These are phyloP conservation scores for Amblyopsis rosae DNA, from an alignment of 2,113 vertebrate species.

Conservation along the genomic window DNA sequence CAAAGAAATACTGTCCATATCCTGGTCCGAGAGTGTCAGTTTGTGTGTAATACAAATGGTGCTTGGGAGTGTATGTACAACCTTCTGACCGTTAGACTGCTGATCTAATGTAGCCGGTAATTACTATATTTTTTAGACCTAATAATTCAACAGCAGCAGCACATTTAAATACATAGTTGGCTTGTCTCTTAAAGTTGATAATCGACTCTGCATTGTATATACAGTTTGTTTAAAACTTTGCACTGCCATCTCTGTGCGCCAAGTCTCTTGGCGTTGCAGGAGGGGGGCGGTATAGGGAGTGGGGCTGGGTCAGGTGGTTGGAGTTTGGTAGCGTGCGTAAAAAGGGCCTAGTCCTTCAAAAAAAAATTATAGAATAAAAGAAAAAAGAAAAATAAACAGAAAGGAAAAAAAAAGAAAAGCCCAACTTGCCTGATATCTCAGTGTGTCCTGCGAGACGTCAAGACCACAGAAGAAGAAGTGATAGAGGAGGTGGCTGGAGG, in stretches of 20 bases:
- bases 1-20: slow-evolving; percentile 83
- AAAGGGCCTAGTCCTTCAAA: slow-evolving; percentile 45
- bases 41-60: slow-evolving; percentile 95
- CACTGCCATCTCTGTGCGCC: slow-evolving; percentile 55
- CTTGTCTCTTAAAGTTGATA: slow-evolving; percentile 91
- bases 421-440: slow-evolving; percentile 22
- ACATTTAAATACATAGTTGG: slow-evolving; percentile 87
- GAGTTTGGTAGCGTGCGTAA: slow-evolving; percentile 43
- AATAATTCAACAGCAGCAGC: slow-evolving; percentile 92
- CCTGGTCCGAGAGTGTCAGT: slow-evolving; percentile 85
- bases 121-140: slow-evolving; percentile 67
- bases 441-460: slow-evolving; percentile 50
- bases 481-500: slow-evolving; percentile 19
- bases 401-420: slow-evolving; percentile 30
- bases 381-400: neutral
- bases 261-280: slow-evolving; percentile 58
- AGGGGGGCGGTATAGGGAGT: slow-evolving; percentile 34
- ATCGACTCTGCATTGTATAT: slow-evolving; percentile 95
- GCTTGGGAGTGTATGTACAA: slow-evolving; percentile 96
- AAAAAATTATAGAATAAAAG: slow-evolving; percentile 42
- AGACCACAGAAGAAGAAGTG: slow-evolving; percentile 23
- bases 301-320: slow-evolving; percentile 14
- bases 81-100: slow-evolving; percentile 82
- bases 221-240: slow-evolving; percentile 83
- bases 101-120: slow-evolving; percentile 86